Percentiles rank a stretch among this genome's conserved stretches.
Evolutionary conservation across 2,113 vertebrate genomes (phyloP).

Genomic region (Jaculus jaculus): DNA sequence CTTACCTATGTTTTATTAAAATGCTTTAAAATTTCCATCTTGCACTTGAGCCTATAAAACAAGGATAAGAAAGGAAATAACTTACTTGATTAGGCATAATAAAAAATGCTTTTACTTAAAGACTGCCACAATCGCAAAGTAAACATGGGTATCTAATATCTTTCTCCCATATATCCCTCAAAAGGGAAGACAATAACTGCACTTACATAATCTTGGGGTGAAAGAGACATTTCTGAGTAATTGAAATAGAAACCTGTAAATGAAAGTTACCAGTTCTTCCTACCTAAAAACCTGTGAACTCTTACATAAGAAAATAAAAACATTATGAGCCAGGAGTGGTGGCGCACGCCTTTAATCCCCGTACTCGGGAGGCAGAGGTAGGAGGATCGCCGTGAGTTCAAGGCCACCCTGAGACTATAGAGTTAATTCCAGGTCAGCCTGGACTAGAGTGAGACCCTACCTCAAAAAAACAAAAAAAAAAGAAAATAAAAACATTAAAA

Average conservation of each 20-base stretch:
- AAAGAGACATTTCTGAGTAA: constrained; percentile 30
- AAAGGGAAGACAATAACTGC: constrained; percentile 27
- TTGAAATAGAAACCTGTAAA: constrained; percentile 22
- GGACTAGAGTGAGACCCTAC: no score
- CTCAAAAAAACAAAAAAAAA: no score
- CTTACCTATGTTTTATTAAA: constrained; percentile 54
- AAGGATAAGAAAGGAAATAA: constrained; percentile 58
- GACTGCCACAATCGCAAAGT: constrained; percentile 26
- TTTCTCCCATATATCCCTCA: background rate
- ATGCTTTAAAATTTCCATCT: constrained; percentile 42
- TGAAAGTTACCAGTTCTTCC: background rate
- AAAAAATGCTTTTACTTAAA: constrained; percentile 55
- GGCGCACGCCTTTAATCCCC: no score
- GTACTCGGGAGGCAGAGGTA: no score
- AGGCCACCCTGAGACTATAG: no score
- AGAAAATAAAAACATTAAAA: background rate
- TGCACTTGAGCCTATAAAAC: constrained; percentile 47
- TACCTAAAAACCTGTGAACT: constrained; percentile 3
- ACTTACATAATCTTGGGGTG: constrained; percentile 6
- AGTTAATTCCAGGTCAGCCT: no score
- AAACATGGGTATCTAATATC: constrained; percentile 34
- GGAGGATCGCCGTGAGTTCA: no score
- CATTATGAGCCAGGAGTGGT: constrained; percentile 9
- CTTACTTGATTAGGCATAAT: constrained; percentile 66
- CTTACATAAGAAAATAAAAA: background rate